Percentiles rank a stretch among this genome's conserved stretches.
Conservation (phyloP, 2,113 vertebrate species). For the Euleptes europaea region DNA sequence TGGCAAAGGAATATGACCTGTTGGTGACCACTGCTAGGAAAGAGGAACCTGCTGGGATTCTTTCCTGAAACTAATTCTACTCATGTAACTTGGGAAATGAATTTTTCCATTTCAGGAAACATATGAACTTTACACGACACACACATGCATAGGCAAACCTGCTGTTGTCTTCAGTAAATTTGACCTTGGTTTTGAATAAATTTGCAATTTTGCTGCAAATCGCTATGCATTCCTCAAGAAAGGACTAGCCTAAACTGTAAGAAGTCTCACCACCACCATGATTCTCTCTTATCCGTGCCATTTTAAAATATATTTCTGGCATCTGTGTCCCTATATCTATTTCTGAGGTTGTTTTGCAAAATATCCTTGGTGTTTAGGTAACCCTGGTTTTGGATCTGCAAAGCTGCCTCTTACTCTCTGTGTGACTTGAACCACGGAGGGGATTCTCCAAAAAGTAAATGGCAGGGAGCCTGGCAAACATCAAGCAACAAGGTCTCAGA, state of each 20-base stretch:
- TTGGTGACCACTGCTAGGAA: background rate
- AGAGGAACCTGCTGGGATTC: background rate
- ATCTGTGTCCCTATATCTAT: background rate
- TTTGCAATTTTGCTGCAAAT: background rate
- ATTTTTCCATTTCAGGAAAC: no score
- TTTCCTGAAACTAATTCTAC: background rate
- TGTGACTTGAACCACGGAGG: constrained; percentile 16
- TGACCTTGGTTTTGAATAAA: background rate
- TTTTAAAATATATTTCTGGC: background rate
- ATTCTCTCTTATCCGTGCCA: background rate
- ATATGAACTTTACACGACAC: background rate
- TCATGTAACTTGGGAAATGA: background rate
- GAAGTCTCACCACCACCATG: background rate
- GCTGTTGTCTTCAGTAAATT: background rate
- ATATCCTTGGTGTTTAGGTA: constrained; percentile 4
- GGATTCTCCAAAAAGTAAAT: background rate
- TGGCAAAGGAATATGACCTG: background rate
- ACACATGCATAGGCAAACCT: background rate
- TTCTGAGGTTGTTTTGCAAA: background rate
- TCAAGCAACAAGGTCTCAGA: constrained; percentile 18
- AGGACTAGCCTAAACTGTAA: background rate
- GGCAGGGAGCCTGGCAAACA: constrained; percentile 7
- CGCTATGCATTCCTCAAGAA: background rate
- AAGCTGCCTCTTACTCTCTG: constrained; percentile 6
- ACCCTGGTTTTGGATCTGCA: constrained; percentile 4